These are phyloP conservation scores for Acrobasis consociella DNA, from an alignment of 2,888 invertebrate genomes.

Conservation along the genomic window DNA sequence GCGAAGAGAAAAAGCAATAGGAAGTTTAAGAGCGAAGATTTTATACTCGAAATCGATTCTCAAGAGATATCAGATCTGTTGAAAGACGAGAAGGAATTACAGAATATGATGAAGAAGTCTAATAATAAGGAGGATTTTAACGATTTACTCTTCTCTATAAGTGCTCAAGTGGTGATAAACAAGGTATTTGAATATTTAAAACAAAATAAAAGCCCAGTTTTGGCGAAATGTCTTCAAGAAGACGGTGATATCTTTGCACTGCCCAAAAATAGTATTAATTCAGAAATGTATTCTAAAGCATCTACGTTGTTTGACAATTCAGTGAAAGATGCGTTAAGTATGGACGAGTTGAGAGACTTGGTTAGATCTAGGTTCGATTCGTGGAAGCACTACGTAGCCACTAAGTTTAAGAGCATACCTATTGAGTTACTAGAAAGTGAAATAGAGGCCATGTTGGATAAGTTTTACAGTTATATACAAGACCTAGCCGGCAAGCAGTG, in stretches of 20 bases:
- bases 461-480: slow-evolving; percentile 67
- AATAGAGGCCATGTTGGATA: slow-evolving; percentile 65
- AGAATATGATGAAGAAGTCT: slow-evolving; percentile 55
- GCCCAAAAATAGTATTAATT: slow-evolving; percentile 53
- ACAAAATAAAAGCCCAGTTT: slow-evolving; percentile 59
- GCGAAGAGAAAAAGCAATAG: slow-evolving; percentile 68
- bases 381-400: slow-evolving; percentile 65
- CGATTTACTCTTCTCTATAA: slow-evolving; percentile 64
- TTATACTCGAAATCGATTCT: slow-evolving; percentile 64
- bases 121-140: slow-evolving; percentile 63
- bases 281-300: slow-evolving; percentile 63
- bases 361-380: slow-evolving; percentile 61
- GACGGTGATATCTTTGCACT: slow-evolving; percentile 54
- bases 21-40: slow-evolving; percentile 59
- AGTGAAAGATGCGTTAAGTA: slow-evolving; percentile 65
- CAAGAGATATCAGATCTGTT: slow-evolving; percentile 61
- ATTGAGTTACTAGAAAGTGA: slow-evolving; percentile 63
- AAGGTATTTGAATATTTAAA: slow-evolving; percentile 71
- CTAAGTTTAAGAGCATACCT: slow-evolving; percentile 65
- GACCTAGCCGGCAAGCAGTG: slow-evolving; percentile 60
- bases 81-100: slow-evolving; percentile 63
- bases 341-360: slow-evolving; percentile 63
- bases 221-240: slow-evolving; percentile 61
- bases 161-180: slow-evolving; percentile 69
- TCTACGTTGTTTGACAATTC: slow-evolving; percentile 65